phyloP scores from a whole-genome alignment of 2,888 invertebrate genomes.

The Entomobrya proxima region DNA sequence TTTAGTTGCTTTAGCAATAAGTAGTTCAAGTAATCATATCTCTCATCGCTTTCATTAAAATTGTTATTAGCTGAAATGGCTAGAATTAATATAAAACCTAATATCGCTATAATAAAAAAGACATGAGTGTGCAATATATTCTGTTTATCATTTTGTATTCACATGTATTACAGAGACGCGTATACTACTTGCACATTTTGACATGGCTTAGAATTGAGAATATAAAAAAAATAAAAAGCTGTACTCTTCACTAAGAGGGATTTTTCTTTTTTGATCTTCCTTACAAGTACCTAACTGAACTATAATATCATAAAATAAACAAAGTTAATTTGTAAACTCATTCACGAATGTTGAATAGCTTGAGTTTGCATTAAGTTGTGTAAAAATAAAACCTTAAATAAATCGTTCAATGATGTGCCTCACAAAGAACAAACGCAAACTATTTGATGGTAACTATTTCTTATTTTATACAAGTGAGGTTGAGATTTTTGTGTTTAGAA shows the following conservation, averaged over 20 bases:
- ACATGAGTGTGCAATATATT: neutral
- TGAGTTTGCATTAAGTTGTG: neutral
- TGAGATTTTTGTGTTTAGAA: slow-evolving; percentile 2
- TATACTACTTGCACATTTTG: neutral
- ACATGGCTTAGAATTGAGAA: no score
- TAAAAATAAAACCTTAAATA: slow-evolving; percentile 28
- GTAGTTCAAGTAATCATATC: slow-evolving; percentile 58
- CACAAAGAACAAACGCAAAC: neutral
- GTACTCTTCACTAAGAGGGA: no score
- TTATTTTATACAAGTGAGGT: neutral
- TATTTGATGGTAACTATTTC: neutral
- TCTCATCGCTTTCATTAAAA: slow-evolving; percentile 59
- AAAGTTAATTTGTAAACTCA: slow-evolving; percentile 18
- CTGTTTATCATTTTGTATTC: neutral
- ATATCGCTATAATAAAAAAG: neutral
- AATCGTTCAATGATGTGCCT: neutral
- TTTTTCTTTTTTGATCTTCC: no score
- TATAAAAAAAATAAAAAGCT: neutral
- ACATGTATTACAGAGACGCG: no score
- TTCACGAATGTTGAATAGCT: slow-evolving; percentile 39
- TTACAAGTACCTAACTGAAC: neutral
- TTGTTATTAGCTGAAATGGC: slow-evolving; percentile 37
- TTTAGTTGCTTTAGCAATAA: no score
- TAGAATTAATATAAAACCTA: slow-evolving; percentile 28
- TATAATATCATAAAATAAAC: slow-evolving; percentile 14